A percentile compares a stretch with the other conserved stretches of the same genome.
Evolutionary conservation across 2,888 invertebrate species (phyloP).

Genomic region (Microdon myrmicae): DNA sequence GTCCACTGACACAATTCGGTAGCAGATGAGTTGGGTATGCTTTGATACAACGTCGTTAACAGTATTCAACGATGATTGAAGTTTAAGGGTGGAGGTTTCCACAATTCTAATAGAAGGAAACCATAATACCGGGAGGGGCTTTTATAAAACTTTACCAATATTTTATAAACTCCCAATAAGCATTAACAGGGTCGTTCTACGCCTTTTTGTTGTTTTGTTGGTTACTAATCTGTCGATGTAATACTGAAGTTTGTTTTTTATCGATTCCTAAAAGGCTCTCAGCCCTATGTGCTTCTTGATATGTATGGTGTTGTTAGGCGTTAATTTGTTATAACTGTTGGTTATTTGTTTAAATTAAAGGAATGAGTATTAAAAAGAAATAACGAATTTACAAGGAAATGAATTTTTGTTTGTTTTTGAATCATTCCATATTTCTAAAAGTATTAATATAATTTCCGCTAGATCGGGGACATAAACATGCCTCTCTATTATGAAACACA

Average conservation of each 20-base stretch:
- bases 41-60: no score
- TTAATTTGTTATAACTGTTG: slow-evolving; percentile 52
- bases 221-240: no score
- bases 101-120: no score
- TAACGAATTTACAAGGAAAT: slow-evolving; percentile 14
- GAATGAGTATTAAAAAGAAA: slow-evolving; percentile 21
- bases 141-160: no score
- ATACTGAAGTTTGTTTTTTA: slow-evolving; percentile 40
- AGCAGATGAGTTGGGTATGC: no score
- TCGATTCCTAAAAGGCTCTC: slow-evolving; percentile 4
- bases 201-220: no score
- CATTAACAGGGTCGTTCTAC: no score
- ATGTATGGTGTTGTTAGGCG: slow-evolving; percentile 38
- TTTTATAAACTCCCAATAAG: no score
- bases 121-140: no score
- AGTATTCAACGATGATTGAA: no score
- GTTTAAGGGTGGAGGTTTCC: no score
- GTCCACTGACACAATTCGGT: no score
- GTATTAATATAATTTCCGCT: slow-evolving; percentile 12
- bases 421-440: slow-evolving; percentile 33
- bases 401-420: slow-evolving; percentile 42
- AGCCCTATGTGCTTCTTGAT: slow-evolving; percentile 28
- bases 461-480: slow-evolving; percentile 48
- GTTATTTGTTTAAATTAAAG: slow-evolving; percentile 33
- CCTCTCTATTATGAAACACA: slow-evolving; percentile 32